Evolutionary conservation across 1,140 invertebrate genomes (phyloP), one percentile per base, ranked within the genome.

Genomic region (Trissolcus basalis): DNA sequence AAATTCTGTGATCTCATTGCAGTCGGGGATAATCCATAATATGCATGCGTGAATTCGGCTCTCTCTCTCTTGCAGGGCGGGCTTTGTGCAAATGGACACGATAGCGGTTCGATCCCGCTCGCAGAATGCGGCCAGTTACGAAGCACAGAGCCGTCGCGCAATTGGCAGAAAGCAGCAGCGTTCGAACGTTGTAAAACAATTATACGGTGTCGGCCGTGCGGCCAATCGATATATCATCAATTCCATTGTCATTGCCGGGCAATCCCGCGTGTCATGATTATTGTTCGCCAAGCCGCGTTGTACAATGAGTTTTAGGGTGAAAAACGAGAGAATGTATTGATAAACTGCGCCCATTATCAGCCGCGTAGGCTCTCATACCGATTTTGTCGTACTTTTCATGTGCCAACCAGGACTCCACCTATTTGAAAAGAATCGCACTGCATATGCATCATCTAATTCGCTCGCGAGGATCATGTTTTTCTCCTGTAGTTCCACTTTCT

Each of bases 251-350:
- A 82, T 78, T 82, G 79, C 75, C 59, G 73, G 78, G 67, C 75
- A 80, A 80, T 81, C 76, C 72, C 70, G 78, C 82, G 79, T 84
- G 81, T 85, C 82, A 83, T 81, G 82, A 85, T 85, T 83, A 84
- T 84, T 84, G 82, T 85, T 80, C 80, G 76, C 67, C 81, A 80
- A 68, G 75, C 79, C 73, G 65, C 74, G 77, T 70, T 72, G 76
- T 83, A 83, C 82, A 82, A 85, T 81, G 79, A 81, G 79, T 77
- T 74, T 70, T 50, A 58, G 58, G 71, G 78, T 64, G 67, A 54
- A 51, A 71, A 77, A 77, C 58, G 74, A 77, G 74, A 63, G 56
- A 72, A 64, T 15, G 41, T 50, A 58, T 75, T 80, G 75, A 81
- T 80, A 78, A 81, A 78, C 75, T 74, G 67, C 75, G 14, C 50